phyloP scores from a whole-genome alignment of 2,888 invertebrate genomes.

The Eupithecia pulchellata region DNA sequence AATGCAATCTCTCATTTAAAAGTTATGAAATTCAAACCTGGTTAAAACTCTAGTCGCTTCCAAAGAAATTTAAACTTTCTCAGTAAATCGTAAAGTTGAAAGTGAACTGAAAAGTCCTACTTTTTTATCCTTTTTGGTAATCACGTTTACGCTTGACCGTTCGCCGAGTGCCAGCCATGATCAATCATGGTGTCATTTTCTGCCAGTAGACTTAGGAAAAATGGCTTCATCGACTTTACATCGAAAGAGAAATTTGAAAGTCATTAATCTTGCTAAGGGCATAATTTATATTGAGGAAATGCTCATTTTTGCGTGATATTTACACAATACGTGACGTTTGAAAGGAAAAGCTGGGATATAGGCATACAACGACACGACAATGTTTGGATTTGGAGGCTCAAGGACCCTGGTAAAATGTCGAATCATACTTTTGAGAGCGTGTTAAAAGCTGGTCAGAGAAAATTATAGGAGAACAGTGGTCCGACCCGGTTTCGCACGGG shows the following conservation, averaged over 20 bases:
- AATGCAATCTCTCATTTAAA: slow-evolving; percentile 18
- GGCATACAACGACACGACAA: slow-evolving; percentile 14
- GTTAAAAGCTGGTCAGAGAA: not conserved
- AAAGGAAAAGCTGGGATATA: slow-evolving; percentile 25
- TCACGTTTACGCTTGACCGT: slow-evolving; percentile 58
- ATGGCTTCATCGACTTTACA: slow-evolving; percentile 78
- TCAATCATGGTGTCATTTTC: slow-evolving; percentile 79
- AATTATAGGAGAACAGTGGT: not conserved
- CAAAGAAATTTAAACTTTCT: slow-evolving; percentile 19
- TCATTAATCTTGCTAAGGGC: slow-evolving; percentile 73
- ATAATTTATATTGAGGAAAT: slow-evolving; percentile 65
- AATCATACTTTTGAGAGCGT: not conserved
- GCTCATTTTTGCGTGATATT: slow-evolving; percentile 56
- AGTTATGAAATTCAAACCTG: slow-evolving; percentile 22
- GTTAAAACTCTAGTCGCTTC: slow-evolving; percentile 15
- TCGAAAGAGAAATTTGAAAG: slow-evolving; percentile 69
- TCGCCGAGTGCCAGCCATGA: slow-evolving; percentile 55
- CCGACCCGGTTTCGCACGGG: too few species aligned
- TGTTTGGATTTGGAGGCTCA: slow-evolving; percentile 14
- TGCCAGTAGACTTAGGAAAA: slow-evolving; percentile 75
- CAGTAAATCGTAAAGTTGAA: slow-evolving; percentile 23
- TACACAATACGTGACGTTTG: slow-evolving; percentile 41
- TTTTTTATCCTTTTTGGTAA: slow-evolving; percentile 45
- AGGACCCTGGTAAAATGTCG: not conserved
- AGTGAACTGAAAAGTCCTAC: slow-evolving; percentile 20